phyloP scores from a whole-genome alignment of 2,113 vertebrate species.

The Petrocephalus microphthalmus region DNA sequence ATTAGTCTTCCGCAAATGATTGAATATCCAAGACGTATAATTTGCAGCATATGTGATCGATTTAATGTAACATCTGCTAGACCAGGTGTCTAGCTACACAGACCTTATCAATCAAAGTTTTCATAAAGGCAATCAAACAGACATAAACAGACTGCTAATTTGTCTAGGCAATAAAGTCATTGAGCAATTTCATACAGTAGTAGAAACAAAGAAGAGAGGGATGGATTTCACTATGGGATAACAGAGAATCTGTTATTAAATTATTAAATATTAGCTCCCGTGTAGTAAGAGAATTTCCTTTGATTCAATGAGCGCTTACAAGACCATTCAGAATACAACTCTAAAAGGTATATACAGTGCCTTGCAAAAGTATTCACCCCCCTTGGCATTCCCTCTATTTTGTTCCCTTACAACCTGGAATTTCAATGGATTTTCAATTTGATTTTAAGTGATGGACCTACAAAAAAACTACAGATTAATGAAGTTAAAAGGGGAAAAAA shows the following conservation, averaged over 20 bases:
- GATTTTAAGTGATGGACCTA: too few species aligned
- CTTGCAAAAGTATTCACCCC: too few species aligned
- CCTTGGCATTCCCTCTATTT: too few species aligned
- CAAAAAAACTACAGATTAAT: too few species aligned
- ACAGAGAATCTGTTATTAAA: not conserved
- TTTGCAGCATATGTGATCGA: not conserved
- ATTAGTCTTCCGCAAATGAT: not conserved
- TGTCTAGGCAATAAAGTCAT: not conserved
- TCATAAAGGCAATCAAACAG: not conserved
- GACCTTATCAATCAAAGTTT: conserved; percentile 14
- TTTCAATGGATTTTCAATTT: too few species aligned
- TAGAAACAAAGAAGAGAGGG: not conserved
- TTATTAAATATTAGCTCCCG: not conserved
- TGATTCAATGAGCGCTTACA: not conserved
- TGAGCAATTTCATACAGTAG: not conserved
- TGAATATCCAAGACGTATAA: not conserved
- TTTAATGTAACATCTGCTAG: conserved; percentile 11
- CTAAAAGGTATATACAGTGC: not conserved
- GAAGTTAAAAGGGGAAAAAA: too few species aligned
- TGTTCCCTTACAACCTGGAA: too few species aligned
- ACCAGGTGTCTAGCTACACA: not conserved
- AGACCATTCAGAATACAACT: not conserved
- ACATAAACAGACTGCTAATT: not conserved
- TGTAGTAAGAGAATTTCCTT: not conserved
- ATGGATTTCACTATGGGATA: not conserved